phyloP scores from a whole-genome alignment of 1,140 invertebrate genomes.

The Scaptomyza montana region DNA sequence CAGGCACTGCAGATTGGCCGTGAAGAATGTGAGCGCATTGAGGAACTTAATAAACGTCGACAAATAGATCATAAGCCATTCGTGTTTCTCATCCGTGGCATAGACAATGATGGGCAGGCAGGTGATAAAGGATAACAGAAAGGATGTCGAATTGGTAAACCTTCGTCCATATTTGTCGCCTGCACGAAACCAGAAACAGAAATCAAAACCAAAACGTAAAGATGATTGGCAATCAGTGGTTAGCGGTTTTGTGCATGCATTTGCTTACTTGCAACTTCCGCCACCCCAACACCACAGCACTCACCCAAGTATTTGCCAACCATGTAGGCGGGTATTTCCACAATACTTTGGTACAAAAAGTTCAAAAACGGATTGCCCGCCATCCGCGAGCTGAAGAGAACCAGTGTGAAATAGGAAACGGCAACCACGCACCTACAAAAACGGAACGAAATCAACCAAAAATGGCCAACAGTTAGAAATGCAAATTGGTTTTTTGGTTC shows the following conservation, averaged over 20 bases:
- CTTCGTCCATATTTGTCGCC: constrained; percentile 85
- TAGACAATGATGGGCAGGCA: constrained; percentile 84
- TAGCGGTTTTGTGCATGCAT: neutral
- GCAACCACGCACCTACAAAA: constrained; percentile 85
- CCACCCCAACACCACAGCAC: constrained; percentile 56
- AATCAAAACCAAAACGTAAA: constrained; percentile 11
- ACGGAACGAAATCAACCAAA: constrained; percentile 5
- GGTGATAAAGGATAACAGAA: constrained; percentile 79
- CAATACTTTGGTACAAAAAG: constrained; percentile 86
- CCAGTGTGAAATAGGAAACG: constrained; percentile 86
- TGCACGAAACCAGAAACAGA: constrained; percentile 18
- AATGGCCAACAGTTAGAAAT: constrained; percentile 61
- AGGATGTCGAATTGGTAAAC: constrained; percentile 84
- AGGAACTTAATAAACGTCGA: constrained; percentile 87
- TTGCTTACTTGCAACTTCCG: neutral
- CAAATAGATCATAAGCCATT: constrained; percentile 81
- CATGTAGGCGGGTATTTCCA: constrained; percentile 86
- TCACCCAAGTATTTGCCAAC: constrained; percentile 84
- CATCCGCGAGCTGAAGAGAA: constrained; percentile 87
- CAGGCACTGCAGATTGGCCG: constrained; percentile 86
- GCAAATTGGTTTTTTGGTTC: constrained; percentile 61
- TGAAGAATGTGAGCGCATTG: constrained; percentile 87
- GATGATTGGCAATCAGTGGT: constrained; percentile 49
- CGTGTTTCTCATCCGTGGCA: constrained; percentile 81
- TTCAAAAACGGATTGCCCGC: constrained; percentile 89